These are phyloP conservation scores for Gastrophryne carolinensis DNA, from an alignment of 2,797 vertebrate genomes.

Conservation along the genomic window DNA sequence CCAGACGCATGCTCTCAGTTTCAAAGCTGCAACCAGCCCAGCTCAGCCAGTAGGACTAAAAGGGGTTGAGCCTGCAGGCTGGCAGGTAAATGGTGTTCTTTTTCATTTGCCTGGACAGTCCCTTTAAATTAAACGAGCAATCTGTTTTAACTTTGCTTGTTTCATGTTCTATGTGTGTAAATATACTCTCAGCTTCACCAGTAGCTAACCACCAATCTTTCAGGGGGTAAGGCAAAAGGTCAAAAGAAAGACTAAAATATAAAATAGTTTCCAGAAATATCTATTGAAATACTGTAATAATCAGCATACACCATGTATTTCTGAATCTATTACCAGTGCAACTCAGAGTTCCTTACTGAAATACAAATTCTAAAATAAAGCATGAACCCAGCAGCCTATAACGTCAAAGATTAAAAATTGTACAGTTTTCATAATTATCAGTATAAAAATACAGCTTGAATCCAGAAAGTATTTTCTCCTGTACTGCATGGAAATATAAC, in stretches of 20 bases:
- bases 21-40: too few relatives aligned
- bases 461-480: slow-evolving; percentile 16
- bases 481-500: background rate
- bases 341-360: background rate
- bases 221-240: background rate
- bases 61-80: too few relatives aligned
- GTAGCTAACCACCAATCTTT: too few relatives aligned
- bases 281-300: background rate
- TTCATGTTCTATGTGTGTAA: too few relatives aligned
- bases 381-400: background rate
- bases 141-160: too few relatives aligned
- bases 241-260: too few relatives aligned
- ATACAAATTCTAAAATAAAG: background rate
- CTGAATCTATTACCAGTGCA: background rate
- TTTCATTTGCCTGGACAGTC: too few relatives aligned
- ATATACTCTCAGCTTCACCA: too few relatives aligned
- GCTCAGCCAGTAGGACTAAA: too few relatives aligned
- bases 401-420: slow-evolving; percentile 10
- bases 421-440: background rate
- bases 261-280: background rate
- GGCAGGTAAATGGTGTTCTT: too few relatives aligned
- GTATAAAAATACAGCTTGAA: slow-evolving; percentile 4
- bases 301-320: background rate
- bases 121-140: too few relatives aligned
- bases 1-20: too few relatives aligned